phyloP scores from a whole-genome alignment of 2,113 vertebrate species.

The Sinocyclocheilus grahami region DNA sequence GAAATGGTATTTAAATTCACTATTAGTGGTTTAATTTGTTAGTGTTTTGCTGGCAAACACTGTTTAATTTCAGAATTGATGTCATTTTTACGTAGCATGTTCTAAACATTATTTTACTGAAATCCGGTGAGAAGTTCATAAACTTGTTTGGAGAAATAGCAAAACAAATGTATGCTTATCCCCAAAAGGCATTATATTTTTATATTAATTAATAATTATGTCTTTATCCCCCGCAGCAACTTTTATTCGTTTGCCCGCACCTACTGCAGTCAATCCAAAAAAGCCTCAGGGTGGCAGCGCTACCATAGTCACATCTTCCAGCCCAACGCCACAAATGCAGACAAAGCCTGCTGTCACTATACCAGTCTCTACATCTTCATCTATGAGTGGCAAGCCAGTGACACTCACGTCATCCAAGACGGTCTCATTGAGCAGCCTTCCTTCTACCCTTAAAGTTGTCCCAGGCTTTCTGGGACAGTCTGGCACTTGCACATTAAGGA shows the following conservation, averaged over 20 bases:
- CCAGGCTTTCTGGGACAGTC: conserved; percentile 68
- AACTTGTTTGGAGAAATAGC: neutral
- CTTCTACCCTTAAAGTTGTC: conserved; percentile 64
- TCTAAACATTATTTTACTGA: neutral
- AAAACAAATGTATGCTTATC: neutral
- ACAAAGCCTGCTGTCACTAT: neutral
- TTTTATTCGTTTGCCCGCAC: conserved; percentile 31
- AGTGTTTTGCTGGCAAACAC: neutral
- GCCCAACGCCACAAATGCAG: neutral
- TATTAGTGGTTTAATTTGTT: neutral
- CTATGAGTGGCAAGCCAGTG: conserved; percentile 10
- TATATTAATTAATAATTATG: neutral
- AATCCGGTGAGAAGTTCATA: neutral
- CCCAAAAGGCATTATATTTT: neutral
- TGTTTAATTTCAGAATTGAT: neutral
- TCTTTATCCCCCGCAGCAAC: conserved; percentile 39
- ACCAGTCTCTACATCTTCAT: neutral
- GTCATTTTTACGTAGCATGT: neutral
- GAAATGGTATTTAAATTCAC: neutral
- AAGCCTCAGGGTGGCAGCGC: neutral
- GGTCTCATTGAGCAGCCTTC: conserved; percentile 69
- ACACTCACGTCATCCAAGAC: conserved; percentile 59
- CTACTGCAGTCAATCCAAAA: neutral
- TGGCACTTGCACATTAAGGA: conserved; percentile 26
- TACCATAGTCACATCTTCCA: neutral